Percentiles rank a stretch among this genome's conserved stretches.
These are phyloP conservation scores for Cyrtonyx montezumae DNA, from an alignment of 2,113 vertebrate genomes.

Conservation along the genomic window DNA sequence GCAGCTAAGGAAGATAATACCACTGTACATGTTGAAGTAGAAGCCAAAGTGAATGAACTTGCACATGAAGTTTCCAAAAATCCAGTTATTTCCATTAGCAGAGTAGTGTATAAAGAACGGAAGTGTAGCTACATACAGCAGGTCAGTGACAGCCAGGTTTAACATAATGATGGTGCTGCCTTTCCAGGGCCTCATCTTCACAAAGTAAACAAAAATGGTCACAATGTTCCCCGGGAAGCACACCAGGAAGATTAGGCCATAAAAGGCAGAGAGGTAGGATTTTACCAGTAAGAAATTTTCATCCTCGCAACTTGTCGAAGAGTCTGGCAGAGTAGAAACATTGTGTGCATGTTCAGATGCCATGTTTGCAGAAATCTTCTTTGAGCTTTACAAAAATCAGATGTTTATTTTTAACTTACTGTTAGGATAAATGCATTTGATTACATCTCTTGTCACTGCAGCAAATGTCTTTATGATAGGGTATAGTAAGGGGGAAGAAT, in stretches of 20 bases:
- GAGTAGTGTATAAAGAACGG: slow-evolving; percentile 89
- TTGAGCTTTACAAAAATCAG: slow-evolving; percentile 37
- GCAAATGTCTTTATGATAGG: not conserved
- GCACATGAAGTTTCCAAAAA: slow-evolving; percentile 90
- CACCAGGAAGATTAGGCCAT: slow-evolving; percentile 60
- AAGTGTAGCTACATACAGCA: slow-evolving; percentile 85
- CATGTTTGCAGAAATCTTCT: slow-evolving; percentile 25
- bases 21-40: slow-evolving; percentile 92
- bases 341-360: not conserved
- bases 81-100: slow-evolving; percentile 82
- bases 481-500: not conserved
- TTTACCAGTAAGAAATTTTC: slow-evolving; percentile 32
- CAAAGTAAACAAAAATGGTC: slow-evolving; percentile 63
- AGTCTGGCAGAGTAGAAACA: not conserved
- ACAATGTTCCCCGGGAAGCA: slow-evolving; percentile 69
- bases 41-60: slow-evolving; percentile 87
- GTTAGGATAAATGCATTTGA: not conserved
- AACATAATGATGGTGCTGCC: slow-evolving; percentile 90
- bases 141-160: slow-evolving; percentile 86
- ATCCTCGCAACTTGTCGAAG: not conserved
- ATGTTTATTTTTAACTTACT: not conserved
- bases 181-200: slow-evolving; percentile 82
- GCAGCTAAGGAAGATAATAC: slow-evolving; percentile 90
- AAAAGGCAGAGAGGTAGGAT: not conserved
- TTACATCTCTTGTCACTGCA: not conserved